A percentile compares a stretch with the other conserved stretches of the same genome.
Conservation (phyloP, 2,888 invertebrate genomes). For the Apamea sordens region DNA sequence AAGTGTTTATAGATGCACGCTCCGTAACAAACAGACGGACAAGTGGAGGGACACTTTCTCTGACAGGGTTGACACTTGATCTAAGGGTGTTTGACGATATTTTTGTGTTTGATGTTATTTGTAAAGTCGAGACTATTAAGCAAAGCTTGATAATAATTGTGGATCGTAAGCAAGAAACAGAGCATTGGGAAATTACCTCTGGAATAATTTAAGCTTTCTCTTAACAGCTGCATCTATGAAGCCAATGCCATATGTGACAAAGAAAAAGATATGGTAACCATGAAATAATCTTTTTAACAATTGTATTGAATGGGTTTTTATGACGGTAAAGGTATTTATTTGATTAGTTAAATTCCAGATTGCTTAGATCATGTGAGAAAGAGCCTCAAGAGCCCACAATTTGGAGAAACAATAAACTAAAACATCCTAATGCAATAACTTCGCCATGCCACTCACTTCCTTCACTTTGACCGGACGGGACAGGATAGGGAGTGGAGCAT, state of each 20-base stretch:
- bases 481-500: neutral
- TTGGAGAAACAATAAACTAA: neutral
- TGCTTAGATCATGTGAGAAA: neutral
- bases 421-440: neutral
- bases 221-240: neutral
- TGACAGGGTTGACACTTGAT: constrained; percentile 54
- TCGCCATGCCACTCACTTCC: no score
- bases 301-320: neutral
- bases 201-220: neutral
- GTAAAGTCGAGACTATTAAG: neutral
- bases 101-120: no score
- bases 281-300: no score
- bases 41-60: constrained; percentile 59
- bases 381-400: neutral
- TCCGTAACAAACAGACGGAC: constrained; percentile 52
- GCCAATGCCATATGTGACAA: no score
- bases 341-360: neutral
- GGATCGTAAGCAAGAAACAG: neutral
- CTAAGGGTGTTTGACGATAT: neutral
- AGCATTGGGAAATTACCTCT: neutral
- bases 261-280: no score
- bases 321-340: no score
- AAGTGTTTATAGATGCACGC: constrained; percentile 66
- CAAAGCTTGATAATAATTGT: neutral
- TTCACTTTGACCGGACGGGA: no score